Base-by-base conservation (phyloP, 2,113 vertebrate species). In the Poecile atricapillus region DNA sequence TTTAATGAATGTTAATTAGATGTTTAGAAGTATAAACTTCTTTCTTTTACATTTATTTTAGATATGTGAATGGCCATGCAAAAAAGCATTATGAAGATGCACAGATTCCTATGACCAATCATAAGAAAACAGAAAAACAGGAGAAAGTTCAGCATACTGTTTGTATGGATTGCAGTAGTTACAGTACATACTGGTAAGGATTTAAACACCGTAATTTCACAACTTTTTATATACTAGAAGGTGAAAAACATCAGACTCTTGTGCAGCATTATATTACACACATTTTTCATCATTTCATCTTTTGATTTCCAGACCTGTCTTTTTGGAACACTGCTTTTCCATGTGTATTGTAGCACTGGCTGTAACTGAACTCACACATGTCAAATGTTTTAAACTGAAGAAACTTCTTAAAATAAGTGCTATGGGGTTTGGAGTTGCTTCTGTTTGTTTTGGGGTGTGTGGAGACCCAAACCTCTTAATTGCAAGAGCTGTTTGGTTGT, bases 131-230 rank as follows among this genome's bases (percentile, higher is more conserved):
- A 46, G 99, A 99, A 90, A 99, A 99, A 92, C 98, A 97, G 76
- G 99, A 99, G 59, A 99, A 98, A 95, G 95, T 97, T 46, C 98
- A 98, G 90, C 99, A 99, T 88, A 98, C 98, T 28, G 98, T 99
- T 82, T 99, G 99, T 94, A 99, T 99, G 99, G 99, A 99, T 97
- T 99, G 99, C 97, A 99, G 99, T 97, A 99, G 98, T 98, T 99
- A 99, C 98, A 99, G 99, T 85, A 98, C 99, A 30, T 99, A 99
- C 95, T 99, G 99, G 99, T 99, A 97, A 98, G 99, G 12, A 69
- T 95, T 95, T 83, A 87, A 92, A 77, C 0, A 5, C 55, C 78
- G 39, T 55, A 44, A 47, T 77, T 56, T 65, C 24, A 22, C 37
- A 46, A 31, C 14, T 17, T 65, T n/a, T 68, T 75, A 6, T 24